Evolutionary conservation across 2,113 vertebrate genomes (phyloP), one percentile per base, ranked within the genome.

Genomic region (Sinocyclocheilus anshuiensis): DNA sequence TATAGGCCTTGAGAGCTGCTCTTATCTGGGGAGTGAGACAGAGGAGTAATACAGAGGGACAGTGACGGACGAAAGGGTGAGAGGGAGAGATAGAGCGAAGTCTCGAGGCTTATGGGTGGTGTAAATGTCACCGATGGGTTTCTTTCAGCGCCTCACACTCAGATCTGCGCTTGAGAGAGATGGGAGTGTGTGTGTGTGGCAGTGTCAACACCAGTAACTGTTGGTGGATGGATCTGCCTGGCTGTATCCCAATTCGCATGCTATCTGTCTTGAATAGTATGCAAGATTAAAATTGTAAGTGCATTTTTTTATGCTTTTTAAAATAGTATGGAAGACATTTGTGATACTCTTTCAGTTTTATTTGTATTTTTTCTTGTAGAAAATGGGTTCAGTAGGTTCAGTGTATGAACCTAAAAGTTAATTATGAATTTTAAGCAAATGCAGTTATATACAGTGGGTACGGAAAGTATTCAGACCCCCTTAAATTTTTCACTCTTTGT

Each of bases 51-150:
- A 29, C 13, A 74, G n/a, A 12, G 50, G 12, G 83, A 63, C 33
- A 63, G 63, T 26, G 33, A 48, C 3, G n/a, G 63, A 26, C 55
- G 75, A 39, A 11, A 71, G 86, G 48, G 61, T 53, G 67, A 87
- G 79, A 77, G n/a, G n/a, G 69, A 55, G 55, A 57, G 71, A 76
- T 18, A 67, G 57, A 81, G 78, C 8, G 42, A 42, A 71, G 82
- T 8, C 26, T 85, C 20, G 20, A 74, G 59, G 24, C 45, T 88
- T 81, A 86, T 63, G 75, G 80, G 85, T 81, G 83, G 81, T 18
- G 74, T 76, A 84, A 88, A 87, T 86, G 81, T 88, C 87, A 86
- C 48, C 29, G 24, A 72, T 42, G 69, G 42, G 75, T 48, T 85
- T 61, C 85, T 88, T 86, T 86, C 59, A 83, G 63, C 53, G 67